Conservation (phyloP, 1,140 invertebrate genomes). For the Macrobrachium rosenbergii region DNA sequence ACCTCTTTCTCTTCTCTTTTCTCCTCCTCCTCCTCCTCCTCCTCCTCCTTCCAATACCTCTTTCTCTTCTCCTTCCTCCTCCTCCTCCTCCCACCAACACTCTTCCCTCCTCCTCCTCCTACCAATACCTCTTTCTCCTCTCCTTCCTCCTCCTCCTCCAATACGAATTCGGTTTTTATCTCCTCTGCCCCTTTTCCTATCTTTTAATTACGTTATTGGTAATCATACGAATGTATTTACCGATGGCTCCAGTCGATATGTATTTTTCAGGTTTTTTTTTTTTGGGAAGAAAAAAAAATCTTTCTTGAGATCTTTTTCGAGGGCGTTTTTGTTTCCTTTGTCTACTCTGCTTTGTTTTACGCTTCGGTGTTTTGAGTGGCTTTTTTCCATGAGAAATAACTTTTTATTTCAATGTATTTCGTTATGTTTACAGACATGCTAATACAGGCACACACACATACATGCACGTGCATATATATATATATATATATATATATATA, state of each 20-base stretch:
- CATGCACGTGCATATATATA: slow-evolving; percentile 15
- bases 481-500: slow-evolving; percentile 1
- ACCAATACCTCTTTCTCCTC: not conserved
- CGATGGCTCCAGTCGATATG: not conserved
- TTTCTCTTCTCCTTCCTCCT: not conserved
- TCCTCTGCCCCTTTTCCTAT: not conserved
- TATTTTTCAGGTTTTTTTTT: not conserved
- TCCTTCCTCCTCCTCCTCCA: not conserved
- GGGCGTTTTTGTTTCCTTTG: no score
- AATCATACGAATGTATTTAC: not conserved
- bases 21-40: not conserved
- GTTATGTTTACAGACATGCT: not conserved
- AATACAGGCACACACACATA: slow-evolving; percentile 15
- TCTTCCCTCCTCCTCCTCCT: not conserved
- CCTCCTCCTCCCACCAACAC: not conserved
- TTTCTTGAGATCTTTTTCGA: no score
- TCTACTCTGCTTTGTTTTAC: no score
- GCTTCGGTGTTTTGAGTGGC: no score
- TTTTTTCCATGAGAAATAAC: not conserved
- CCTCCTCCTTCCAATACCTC: not conserved
- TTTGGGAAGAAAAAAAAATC: not conserved
- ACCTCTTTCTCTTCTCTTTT: not conserved
- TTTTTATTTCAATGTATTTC: no score
- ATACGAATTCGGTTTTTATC: not conserved
- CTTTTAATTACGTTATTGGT: not conserved